Base-by-base conservation (phyloP, 2,113 vertebrate species). In the Myotis brandtii region DNA sequence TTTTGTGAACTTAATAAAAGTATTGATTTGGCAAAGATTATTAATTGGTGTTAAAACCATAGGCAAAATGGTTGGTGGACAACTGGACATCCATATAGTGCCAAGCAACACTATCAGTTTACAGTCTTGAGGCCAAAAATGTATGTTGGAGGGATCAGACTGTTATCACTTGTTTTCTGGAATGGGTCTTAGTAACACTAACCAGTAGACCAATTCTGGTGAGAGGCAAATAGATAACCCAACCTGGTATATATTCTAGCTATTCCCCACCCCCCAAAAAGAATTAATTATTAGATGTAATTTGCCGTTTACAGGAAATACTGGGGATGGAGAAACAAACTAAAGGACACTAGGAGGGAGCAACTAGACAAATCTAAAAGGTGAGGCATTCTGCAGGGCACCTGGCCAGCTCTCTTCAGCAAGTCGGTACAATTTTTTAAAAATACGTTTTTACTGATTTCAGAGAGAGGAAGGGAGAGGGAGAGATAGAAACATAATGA, bases 1-100 rank as follows among this genome's bases (percentile, higher is more conserved):
- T 93, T 93, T 83, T 86, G 75, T 69, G 30, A 95, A 86, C 64
- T 79, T 76, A 94, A 81, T 81, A 54, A 81, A 94, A 70, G 54
- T 72, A 81, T 56, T 72, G 62, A 46, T 86, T 50, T 66, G 66
- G 73, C 67, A 64, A 88, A 73, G n/a, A 85, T 91, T 62, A 94
- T 75, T 87, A 75, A 79, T 56, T 81, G 32, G 32, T 76, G 52
- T 92, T 67, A 67, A 85, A 85, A 85, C 12, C 16, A 37, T 30
- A 86, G 76, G 43, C 86, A 59, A 92, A 91, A 56, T 13, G 4
- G 70, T 46, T 80, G 64, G 40, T 77, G 16, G 56, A 27, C 32
- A 72, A 37, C 17, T 56, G 59, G 54, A 83, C 10, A 27, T 72
- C 59, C 1, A 16, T n/a, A 66, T 7, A 72, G 48, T 17, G 46